A percentile compares a stretch with the other conserved stretches of the same genome.
phyloP scores from a whole-genome alignment of 1,140 invertebrate genomes.

The Megalopta genalis region DNA sequence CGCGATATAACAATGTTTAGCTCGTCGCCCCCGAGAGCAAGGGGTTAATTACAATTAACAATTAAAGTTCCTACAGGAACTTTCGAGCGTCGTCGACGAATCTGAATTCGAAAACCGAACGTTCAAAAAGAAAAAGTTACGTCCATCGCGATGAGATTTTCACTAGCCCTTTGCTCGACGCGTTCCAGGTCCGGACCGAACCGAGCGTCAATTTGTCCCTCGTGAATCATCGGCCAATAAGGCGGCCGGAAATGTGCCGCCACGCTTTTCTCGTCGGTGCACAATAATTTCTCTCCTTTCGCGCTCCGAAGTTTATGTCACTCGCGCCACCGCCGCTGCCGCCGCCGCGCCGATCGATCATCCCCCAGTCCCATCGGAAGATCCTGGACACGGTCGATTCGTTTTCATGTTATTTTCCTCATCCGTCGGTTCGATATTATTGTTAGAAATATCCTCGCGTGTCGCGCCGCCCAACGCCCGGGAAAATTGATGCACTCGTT shows the following conservation, averaged over 20 bases:
- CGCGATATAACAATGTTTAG: too few species aligned
- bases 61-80: too few species aligned
- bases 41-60: too few species aligned
- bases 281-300: background rate
- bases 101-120: too few species aligned
- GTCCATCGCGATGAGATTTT: too few species aligned
- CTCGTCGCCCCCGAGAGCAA: too few species aligned
- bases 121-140: too few species aligned
- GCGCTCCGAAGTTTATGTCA: background rate
- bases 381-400: conserved; percentile 2
- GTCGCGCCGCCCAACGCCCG: conserved; percentile 24
- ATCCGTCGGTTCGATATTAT: conserved; percentile 40
- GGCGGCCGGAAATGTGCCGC: background rate
- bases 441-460: conserved; percentile 30
- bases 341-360: background rate
- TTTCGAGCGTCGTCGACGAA: too few species aligned
- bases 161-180: too few species aligned
- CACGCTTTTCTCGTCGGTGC: background rate
- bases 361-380: background rate
- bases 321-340: too few species aligned
- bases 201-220: too few species aligned
- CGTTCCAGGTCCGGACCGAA: too few species aligned
- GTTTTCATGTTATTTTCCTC: conserved; percentile 46
- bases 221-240: background rate
- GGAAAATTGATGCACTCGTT: conserved; percentile 30